Base-by-base conservation (phyloP, 2,888 invertebrate species). In the Idaea biselata region DNA sequence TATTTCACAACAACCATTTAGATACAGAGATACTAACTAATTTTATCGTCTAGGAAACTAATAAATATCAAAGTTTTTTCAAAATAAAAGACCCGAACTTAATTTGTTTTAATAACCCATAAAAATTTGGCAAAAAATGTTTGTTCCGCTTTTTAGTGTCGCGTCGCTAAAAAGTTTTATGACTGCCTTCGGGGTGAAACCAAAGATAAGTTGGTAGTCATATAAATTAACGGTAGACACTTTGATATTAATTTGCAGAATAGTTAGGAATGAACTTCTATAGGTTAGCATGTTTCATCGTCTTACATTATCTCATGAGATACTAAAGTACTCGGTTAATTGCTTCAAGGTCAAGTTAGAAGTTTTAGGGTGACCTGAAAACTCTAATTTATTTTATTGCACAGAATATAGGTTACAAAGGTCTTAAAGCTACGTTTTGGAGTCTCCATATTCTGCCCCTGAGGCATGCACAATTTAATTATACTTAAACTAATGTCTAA, bases 21-120 rank as follows among this genome's bases (percentile, higher is more conserved):
- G 90, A 89, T 90, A 77, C 72, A 69, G 69, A 76, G 88, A 88
- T 89, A 87, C 71, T 76, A 69, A 75, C 82, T 78, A 82, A 84
- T 86, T 91, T 91, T 91, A 91, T 90, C 83, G 86, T 74, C 80
- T 82, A 85, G 87, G 88, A 85, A 87, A 85, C 84, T 81, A 86
- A 91, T 91, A 91, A 91, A 91, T 91, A 84, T 84, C 71, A 71
- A 68, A 63, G 61, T 74, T 80, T 87, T 86, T 83, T 80, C 74
- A 62, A 66, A 58, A 63, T 63, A 63, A 63, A 60, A 62, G 60
- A 33, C 25, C 60, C 69, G 69, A 73, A 80, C 69, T 79, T 89
- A 89, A 91, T 91, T 90, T 88, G 90, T 85, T 89, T 88, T 88
- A 89, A 90, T 90, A 88, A 84, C 79, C 85, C 83, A 83, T 88